Evolutionary conservation across 2,113 vertebrate species (phyloP).

Genomic region (Vireo altiloquus): DNA sequence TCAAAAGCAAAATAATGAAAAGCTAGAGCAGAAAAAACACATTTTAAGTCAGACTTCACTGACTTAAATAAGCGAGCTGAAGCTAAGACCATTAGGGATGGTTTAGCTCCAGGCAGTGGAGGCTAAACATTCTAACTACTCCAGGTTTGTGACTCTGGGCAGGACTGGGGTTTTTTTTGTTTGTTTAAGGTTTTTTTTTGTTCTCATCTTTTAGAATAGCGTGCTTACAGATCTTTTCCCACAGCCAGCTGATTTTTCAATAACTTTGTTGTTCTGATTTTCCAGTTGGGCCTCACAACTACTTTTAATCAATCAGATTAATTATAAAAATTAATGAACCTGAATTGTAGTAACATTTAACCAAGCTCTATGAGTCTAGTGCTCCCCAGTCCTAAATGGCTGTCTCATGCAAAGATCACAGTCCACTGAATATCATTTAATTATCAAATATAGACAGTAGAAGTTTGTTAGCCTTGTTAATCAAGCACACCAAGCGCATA

Average conservation of each 20-base stretch:
- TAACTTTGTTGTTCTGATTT: not conserved
- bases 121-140: not conserved
- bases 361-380: not conserved
- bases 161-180: too few species aligned
- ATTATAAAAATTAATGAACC: slow-evolving; percentile 43
- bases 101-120: not conserved
- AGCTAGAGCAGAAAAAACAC: not conserved
- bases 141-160: not conserved
- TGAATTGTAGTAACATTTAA: slow-evolving; percentile 29
- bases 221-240: not conserved
- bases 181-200: too few species aligned
- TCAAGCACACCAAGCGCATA: not conserved
- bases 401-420: not conserved
- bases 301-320: slow-evolving; percentile 41
- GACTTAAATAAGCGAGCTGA: not conserved
- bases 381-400: not conserved
- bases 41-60: not conserved
- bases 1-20: not conserved
- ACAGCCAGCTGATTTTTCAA: not conserved
- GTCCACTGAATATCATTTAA: slow-evolving; percentile 29
- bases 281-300: not conserved
- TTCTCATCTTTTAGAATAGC: not conserved
- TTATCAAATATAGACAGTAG: not conserved
- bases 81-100: not conserved
- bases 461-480: not conserved